Evolutionary conservation across 2,888 invertebrate genomes (phyloP).

Genomic region (Lasius platythorax): DNA sequence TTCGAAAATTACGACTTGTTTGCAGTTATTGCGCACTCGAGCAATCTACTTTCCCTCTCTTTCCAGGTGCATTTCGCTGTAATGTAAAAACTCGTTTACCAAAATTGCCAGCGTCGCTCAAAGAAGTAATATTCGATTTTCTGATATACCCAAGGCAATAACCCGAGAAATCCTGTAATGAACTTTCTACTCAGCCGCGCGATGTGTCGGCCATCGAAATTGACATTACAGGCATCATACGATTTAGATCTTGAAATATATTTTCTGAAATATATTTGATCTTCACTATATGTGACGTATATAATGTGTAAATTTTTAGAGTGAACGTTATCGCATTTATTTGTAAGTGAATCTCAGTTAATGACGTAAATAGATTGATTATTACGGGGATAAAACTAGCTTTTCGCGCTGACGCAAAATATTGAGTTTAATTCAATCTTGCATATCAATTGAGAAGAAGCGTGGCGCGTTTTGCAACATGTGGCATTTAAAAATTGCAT

Average conservation of each 20-base stretch:
- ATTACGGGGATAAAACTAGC: not conserved
- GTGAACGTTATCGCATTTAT: not conserved
- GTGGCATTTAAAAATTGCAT: not conserved
- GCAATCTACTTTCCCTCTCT: not conserved
- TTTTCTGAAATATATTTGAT: not conserved
- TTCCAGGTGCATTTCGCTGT: slow-evolving; percentile 13
- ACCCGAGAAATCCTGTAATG: slow-evolving; percentile 51
- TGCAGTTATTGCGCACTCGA: not conserved
- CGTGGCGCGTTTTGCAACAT: not conserved
- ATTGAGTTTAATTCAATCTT: not conserved
- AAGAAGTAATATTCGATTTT: slow-evolving; percentile 56
- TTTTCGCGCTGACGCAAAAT: not conserved
- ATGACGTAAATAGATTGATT: not conserved
- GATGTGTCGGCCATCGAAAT: slow-evolving; percentile 24
- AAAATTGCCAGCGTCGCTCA: slow-evolving; percentile 31
- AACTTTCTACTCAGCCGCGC: slow-evolving; percentile 65
- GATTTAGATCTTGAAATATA: slow-evolving; percentile 20
- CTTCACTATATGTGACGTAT: no score
- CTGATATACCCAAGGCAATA: slow-evolving; percentile 34
- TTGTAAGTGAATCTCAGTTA: not conserved
- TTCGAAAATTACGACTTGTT: slow-evolving; percentile 10
- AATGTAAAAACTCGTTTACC: slow-evolving; percentile 45
- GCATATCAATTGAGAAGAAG: not conserved
- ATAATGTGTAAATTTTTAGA: slow-evolving; percentile 5
- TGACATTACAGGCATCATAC: slow-evolving; percentile 5